These are phyloP conservation scores for Phaedon cochleariae DNA, from an alignment of 2,888 invertebrate species.

Conservation along the genomic window DNA sequence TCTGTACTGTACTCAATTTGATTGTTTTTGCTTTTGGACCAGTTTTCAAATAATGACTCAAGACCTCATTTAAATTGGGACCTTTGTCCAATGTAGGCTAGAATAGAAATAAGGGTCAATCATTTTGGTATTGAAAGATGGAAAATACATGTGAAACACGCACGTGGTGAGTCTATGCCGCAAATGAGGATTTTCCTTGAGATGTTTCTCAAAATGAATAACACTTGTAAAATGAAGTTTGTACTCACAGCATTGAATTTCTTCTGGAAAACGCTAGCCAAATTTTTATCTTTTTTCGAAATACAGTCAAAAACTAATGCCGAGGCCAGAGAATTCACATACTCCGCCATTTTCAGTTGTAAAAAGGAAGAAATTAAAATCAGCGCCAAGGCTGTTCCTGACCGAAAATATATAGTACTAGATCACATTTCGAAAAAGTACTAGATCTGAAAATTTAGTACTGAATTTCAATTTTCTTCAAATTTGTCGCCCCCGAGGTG, in stretches of 20 bases:
- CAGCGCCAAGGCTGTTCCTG: too few relatives aligned
- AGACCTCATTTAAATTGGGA: conserved; percentile 71
- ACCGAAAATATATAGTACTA: too few relatives aligned
- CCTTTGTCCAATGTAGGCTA: conserved; percentile 73
- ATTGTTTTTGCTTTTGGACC: conserved; percentile 61
- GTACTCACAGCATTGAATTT: conserved; percentile 70
- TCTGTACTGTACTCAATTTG: conserved; percentile 37
- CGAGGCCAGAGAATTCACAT: conserved; percentile 59
- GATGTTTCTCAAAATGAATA: background rate
- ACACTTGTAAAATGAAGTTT: conserved; percentile 66
- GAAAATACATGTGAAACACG: conserved; percentile 15
- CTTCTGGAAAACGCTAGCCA: conserved; percentile 75
- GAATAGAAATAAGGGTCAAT: conserved; percentile 23
- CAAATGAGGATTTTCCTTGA: background rate
- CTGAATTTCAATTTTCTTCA: too few relatives aligned
- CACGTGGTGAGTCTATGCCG: conserved; percentile 13
- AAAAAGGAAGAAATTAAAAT: background rate
- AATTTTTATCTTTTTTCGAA: conserved; percentile 68
- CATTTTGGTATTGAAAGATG: background rate
- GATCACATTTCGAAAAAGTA: too few relatives aligned
- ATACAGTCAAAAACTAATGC: conserved; percentile 75
- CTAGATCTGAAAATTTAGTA: too few relatives aligned
- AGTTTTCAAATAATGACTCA: conserved; percentile 67
- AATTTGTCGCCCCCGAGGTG: too few relatives aligned
- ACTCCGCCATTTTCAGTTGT: conserved; percentile 57